Conservation (phyloP, 2,113 vertebrate genomes). For the Xiphophorus maculatus region DNA sequence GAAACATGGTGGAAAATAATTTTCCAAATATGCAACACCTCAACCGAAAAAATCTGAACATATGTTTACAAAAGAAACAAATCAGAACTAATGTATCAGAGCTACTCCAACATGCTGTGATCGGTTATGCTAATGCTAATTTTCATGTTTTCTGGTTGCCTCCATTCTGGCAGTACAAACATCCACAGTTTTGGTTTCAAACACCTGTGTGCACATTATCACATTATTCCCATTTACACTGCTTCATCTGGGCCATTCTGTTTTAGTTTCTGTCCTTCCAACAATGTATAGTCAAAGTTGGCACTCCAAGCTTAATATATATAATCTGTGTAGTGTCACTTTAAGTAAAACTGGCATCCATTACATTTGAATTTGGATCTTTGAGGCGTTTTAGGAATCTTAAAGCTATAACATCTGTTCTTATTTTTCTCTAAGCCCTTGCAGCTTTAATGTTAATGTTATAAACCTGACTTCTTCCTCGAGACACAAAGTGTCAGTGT, state of each 20-base stretch:
- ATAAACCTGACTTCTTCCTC: conserved; percentile 35
- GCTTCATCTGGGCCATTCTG: too few species aligned
- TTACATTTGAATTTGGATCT: conserved; percentile 12
- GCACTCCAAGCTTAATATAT: conserved; percentile 3
- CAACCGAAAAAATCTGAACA: too few species aligned
- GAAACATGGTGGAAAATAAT: background rate
- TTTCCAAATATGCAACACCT: background rate
- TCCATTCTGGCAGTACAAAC: too few species aligned
- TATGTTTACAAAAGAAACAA: too few species aligned
- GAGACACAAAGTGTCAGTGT: conserved; percentile 41
- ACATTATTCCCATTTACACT: too few species aligned
- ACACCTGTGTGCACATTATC: too few species aligned
- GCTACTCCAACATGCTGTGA: too few species aligned
- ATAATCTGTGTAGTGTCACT: conserved; percentile 3
- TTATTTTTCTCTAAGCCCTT: conserved; percentile 23
- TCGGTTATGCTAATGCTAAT: too few species aligned
- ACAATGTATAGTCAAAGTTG: background rate
- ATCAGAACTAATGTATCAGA: too few species aligned
- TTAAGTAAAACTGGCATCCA: conserved; percentile 13
- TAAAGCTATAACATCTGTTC: conserved; percentile 15
- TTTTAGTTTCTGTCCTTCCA: background rate
- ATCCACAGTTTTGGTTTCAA: too few species aligned
- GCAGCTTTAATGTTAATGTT: conserved; percentile 30
- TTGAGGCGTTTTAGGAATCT: conserved; percentile 22
- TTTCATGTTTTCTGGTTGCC: too few species aligned